Conservation (phyloP, 2,113 vertebrate genomes). For the Benitochromis conjunctus region DNA sequence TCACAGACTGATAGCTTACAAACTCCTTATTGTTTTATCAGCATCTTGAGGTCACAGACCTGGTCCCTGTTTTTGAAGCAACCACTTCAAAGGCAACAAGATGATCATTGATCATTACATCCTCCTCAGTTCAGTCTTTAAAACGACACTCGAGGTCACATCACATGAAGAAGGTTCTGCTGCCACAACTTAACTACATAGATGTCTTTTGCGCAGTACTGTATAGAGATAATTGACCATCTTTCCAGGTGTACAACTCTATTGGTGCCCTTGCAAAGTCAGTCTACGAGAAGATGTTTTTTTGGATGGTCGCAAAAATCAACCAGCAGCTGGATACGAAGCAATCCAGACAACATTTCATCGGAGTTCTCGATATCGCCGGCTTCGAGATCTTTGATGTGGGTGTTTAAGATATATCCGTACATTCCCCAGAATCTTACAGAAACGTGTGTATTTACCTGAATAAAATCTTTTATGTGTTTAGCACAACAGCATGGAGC, state of each 20-base stretch:
- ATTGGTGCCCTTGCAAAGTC: background rate
- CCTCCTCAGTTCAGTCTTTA: background rate
- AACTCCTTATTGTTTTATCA: too few species aligned
- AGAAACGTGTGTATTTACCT: rapidly evolving
- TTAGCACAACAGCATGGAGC: constrained; percentile 81
- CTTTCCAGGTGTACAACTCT: background rate
- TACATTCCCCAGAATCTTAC: background rate
- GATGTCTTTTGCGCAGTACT: background rate
- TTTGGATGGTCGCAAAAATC: background rate
- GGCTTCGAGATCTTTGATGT: constrained; percentile 18
- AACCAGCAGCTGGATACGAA: constrained; percentile 6
- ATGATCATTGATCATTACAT: background rate
- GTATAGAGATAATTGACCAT: background rate
- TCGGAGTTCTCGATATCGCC: background rate
- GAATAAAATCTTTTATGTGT: rapidly evolving
- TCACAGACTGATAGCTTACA: too few species aligned
- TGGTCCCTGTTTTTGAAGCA: too few species aligned
- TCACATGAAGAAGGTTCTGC: background rate
- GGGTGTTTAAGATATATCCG: background rate
- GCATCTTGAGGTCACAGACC: too few species aligned
- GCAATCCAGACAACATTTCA: constrained; percentile 2
- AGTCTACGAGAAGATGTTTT: constrained; percentile 2
- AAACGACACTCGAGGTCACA: background rate
- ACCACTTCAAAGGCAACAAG: too few species aligned
- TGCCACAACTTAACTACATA: background rate